Evolutionary conservation across 2,888 invertebrate species (phyloP), one percentile per base, ranked within the genome.

Genomic region (Andrena flavipes): DNA sequence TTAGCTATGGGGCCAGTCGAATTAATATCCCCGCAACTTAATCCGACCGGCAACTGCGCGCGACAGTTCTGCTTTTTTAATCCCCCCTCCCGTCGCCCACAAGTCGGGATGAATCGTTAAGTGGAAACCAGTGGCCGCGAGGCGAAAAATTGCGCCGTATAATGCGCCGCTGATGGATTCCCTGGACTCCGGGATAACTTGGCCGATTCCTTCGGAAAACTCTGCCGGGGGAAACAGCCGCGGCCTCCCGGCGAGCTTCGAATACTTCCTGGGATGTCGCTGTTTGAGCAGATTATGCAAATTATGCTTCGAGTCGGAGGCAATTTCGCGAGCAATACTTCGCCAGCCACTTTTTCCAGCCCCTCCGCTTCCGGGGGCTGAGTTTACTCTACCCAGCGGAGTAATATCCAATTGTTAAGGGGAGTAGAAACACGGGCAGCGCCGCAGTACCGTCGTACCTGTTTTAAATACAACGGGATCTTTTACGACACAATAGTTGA

Each of bases 11-110:
- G 76, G 62, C 20, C 42, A 7, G 71, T 67, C 74, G 82, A 87
- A 79, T 85, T 77, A 86, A 85, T 76, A 85, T 64, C 33, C 33
- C 8, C 71, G 71, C 65, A 60, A 60, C 65, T 82, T 87, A 87
- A 86, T 86, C 51, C 76, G 42, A 8, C 62, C 69, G 20, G 51
- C 60, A 33, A 76, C 60, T 60, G 67, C 65, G 20, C 64, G 51
- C 42, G 62, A 70, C 71, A 26, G 33, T 80, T 69, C 59, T 13
- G 33, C 35, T 67, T 63, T 76, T 69, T 59, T 51, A 35, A 54
- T n/a, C 16, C 23, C 13, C 20, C 23, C 13, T 8, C n/a, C n/a
- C 51, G 16, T 6, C 0, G 0, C 16, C 16, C 42, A 16, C 42
- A 42, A 42, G 42, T 7, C 35, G 20, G 13, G n/a, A 65, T 35